These are phyloP conservation scores for Phyllotreta striolata DNA, from an alignment of 2,888 invertebrate genomes.

Conservation along the genomic window DNA sequence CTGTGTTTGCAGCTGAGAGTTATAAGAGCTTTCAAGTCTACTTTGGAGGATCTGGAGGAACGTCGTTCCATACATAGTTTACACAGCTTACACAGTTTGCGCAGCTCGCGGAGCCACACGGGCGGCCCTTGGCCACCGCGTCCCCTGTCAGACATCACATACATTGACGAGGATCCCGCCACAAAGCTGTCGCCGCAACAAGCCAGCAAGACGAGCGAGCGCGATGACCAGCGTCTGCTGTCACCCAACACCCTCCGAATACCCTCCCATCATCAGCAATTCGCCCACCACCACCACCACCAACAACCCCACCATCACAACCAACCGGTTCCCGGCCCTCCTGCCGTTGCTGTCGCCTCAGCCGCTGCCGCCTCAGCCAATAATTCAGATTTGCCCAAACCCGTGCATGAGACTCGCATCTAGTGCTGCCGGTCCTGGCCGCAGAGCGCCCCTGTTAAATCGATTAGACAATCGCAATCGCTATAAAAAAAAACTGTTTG, in stretches of 20 bases:
- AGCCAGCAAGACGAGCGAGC: constrained; percentile 55
- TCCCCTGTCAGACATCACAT: constrained; percentile 84
- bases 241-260: constrained; percentile 62
- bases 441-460: constrained; percentile 50
- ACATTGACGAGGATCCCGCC: constrained; percentile 63
- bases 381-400: constrained; percentile 69
- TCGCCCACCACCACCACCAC: constrained; percentile 61
- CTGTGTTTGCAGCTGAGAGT: constrained; percentile 97
- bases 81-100: constrained; percentile 89
- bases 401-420: constrained; percentile 78
- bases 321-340: constrained; percentile 59
- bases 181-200: constrained; percentile 58
- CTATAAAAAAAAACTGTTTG: constrained; percentile 22
- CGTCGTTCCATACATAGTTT: constrained; percentile 98
- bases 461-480: constrained; percentile 41
- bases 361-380: constrained; percentile 58
- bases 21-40: constrained; percentile 99
- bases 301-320: constrained; percentile 47
- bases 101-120: constrained; percentile 79
- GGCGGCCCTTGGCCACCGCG: constrained; percentile 71
- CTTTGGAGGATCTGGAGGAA: constrained; percentile 99
- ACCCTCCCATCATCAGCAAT: constrained; percentile 65
- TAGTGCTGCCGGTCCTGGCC: constrained; percentile 62
- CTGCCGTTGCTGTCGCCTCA: constrained; percentile 67
- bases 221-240: constrained; percentile 59